Conservation (phyloP, 53 echinoderm and acorn worm genomes). For the Astropecten irregularis region DNA sequence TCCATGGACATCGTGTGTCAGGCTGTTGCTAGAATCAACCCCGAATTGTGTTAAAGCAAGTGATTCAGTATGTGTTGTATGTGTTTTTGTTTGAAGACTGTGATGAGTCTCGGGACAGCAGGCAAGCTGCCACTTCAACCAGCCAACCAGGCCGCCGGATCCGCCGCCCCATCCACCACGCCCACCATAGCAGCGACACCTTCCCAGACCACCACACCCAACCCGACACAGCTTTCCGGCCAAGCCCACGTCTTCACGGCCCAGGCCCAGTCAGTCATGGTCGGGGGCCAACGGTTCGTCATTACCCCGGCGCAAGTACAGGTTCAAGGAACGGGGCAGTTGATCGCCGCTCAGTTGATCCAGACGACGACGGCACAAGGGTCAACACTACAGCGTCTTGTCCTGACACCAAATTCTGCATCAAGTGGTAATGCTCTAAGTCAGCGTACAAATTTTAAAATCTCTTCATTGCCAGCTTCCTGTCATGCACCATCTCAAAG, state of each 20-base stretch:
- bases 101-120: background rate
- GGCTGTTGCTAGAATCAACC: too few species aligned
- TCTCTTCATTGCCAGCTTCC: too few species aligned
- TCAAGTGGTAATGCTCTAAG: too few species aligned
- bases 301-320: conserved; percentile 93
- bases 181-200: background rate
- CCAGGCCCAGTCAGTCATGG: conserved; percentile 95
- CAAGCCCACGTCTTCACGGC: conserved; percentile 95
- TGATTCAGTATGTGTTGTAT: too few species aligned
- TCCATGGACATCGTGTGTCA: too few species aligned
- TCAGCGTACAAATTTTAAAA: background rate
- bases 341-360: conserved; percentile 94
- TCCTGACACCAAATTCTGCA: conserved; percentile 85
- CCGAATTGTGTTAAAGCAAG: too few species aligned
- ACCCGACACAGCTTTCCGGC: conserved; percentile 74
- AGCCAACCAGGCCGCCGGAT: conserved; percentile 11
- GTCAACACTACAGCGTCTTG: conserved; percentile 85
- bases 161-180: background rate
- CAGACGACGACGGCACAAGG: conserved; percentile 93
- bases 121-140: conserved; percentile 18
- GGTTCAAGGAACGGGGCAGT: conserved; percentile 93
- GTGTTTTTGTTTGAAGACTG: too few species aligned
- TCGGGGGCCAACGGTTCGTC: conserved; percentile 96
- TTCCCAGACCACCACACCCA: conserved; percentile 3
- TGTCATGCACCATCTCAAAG: too few species aligned